Evolutionary conservation across 1,140 invertebrate genomes (phyloP).

Genomic region (Ridgeia piscesae): DNA sequence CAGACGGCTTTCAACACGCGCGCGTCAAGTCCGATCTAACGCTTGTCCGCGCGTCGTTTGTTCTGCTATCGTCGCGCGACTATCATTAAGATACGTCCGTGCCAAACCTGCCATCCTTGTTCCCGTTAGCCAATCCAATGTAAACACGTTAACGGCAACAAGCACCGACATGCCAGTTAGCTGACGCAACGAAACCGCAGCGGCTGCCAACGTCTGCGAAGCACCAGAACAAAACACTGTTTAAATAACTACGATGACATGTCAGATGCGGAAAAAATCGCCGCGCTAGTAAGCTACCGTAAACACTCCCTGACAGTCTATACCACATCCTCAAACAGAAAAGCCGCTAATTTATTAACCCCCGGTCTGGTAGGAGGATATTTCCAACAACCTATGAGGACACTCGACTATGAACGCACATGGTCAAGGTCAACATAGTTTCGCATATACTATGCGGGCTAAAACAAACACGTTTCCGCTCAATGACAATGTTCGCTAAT

Average conservation of each 20-base stretch:
- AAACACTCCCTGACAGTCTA: not conserved
- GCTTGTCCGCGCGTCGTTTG: not conserved
- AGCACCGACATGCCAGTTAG: not conserved
- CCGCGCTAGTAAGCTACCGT: not conserved
- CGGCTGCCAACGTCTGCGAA: not conserved
- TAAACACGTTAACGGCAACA: not conserved
- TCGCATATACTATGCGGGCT: not conserved
- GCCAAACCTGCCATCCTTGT: not conserved
- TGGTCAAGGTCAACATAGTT: not conserved
- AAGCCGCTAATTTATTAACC: not conserved
- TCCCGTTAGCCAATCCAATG: not conserved
- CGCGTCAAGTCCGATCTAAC: not conserved
- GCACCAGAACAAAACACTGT: not conserved
- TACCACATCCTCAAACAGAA: not conserved
- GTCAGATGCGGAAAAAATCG: not conserved
- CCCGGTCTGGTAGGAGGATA: not conserved
- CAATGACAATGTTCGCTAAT: not conserved
- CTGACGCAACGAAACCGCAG: not conserved
- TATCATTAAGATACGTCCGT: not conserved
- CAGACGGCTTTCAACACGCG: not conserved
- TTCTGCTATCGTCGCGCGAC: not conserved
- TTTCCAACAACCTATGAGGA: not conserved
- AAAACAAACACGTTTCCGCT: not conserved
- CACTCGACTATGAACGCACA: not conserved
- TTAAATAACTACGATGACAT: not conserved